phyloP scores from a whole-genome alignment of 2,888 invertebrate species.

The Myopa tessellatipennis region DNA sequence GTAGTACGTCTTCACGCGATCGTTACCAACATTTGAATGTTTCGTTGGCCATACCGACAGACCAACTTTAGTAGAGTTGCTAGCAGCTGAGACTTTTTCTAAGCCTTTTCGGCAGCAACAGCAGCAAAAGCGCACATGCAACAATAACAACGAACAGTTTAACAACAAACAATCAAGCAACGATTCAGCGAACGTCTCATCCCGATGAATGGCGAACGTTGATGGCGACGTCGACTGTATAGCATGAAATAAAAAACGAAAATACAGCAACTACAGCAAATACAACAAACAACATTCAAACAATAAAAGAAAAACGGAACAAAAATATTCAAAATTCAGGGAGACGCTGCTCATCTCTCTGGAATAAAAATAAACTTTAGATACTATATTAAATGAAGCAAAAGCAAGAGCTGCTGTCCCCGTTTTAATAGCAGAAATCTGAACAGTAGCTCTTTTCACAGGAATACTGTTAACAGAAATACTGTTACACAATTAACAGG shows the following conservation, averaged over 20 bases:
- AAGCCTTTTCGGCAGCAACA: background rate
- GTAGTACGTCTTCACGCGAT: conserved; percentile 67
- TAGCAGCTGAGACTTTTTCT: background rate
- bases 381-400: conserved; percentile 46
- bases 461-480: too few species aligned
- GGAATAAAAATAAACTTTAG: background rate
- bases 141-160: background rate
- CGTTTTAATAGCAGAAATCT: too few species aligned
- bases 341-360: background rate
- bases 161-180: background rate
- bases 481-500: too few species aligned
- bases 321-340: too few species aligned
- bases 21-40: conserved; percentile 69
- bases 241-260: background rate
- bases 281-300: too few species aligned
- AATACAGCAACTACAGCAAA: background rate
- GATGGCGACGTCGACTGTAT: too few species aligned
- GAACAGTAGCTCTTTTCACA: too few species aligned
- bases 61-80: conserved; percentile 64
- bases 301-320: too few species aligned
- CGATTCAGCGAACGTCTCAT: too few species aligned
- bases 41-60: conserved; percentile 66
- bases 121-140: conserved; percentile 3
- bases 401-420: background rate
- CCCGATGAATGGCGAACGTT: too few species aligned